Evolutionary conservation across 2,113 vertebrate genomes (phyloP).

Genomic region (Pluvianellus socialis): DNA sequence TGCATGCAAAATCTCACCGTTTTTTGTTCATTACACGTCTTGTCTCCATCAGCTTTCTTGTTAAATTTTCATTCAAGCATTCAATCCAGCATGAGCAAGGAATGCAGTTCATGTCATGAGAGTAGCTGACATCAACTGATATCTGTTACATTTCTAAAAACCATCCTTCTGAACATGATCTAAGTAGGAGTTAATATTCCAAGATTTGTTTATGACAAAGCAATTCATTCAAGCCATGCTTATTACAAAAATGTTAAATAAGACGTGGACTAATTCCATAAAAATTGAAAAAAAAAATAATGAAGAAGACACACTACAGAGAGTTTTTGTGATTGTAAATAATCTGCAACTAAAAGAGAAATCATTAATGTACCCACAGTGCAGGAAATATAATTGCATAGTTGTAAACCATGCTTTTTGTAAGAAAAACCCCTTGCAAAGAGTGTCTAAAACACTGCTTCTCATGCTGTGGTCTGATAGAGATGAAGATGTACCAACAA

Average conservation of each 20-base stretch:
- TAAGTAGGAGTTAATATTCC: not conserved
- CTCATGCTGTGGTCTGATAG: not conserved
- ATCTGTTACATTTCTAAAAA: not conserved
- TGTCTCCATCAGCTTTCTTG: not conserved
- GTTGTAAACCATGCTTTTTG: not conserved
- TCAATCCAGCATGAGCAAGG: accelerated
- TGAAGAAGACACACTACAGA: accelerated
- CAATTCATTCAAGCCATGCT: not conserved
- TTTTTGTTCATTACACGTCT: not conserved
- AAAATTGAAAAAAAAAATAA: not conserved
- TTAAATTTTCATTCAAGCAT: not conserved
- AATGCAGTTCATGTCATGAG: not conserved
- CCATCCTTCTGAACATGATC: not conserved
- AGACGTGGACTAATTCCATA: not conserved
- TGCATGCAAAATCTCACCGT: not conserved
- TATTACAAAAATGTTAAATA: not conserved
- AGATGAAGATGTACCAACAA: not conserved
- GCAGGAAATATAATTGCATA: not conserved
- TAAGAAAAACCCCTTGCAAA: not conserved
- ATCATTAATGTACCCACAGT: not conserved
- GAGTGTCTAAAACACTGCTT: not conserved
- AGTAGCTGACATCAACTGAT: not conserved
- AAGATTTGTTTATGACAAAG: not conserved
- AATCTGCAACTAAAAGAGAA: not conserved
- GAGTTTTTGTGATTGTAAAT: not conserved